Conservation (phyloP, 2,113 vertebrate species). For the Ciconia maguari region DNA sequence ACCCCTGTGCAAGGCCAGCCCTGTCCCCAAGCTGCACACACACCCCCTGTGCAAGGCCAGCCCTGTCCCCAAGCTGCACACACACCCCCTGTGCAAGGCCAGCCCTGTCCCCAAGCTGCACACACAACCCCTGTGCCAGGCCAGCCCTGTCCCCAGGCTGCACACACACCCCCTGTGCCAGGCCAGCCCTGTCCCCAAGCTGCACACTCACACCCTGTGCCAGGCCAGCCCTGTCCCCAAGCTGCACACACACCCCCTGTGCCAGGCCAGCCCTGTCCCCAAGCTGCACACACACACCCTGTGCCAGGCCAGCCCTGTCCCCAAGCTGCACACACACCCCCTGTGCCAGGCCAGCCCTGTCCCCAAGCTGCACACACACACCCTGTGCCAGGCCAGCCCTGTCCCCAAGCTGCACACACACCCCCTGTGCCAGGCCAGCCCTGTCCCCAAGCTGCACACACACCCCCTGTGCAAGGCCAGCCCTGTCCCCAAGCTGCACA, state of each 20-base stretch:
- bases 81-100: not conserved
- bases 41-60: not conserved
- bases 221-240: no score
- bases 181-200: not conserved
- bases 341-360: no score
- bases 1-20: no score
- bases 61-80: not conserved
- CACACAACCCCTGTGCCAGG: no score
- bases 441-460: not conserved
- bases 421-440: not conserved
- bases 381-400: no score
- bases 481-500: no score
- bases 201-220: not conserved
- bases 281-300: no score
- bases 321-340: no score
- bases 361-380: no score
- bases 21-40: rapidly evolving
- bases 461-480: not conserved
- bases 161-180: not conserved
- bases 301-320: no score
- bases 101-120: rapidly evolving
- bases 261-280: not conserved
- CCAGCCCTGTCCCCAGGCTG: not conserved
- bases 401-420: not conserved
- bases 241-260: not conserved